Evolutionary conservation across 2,113 vertebrate species (phyloP).

Genomic region (Piprites chloris): DNA sequence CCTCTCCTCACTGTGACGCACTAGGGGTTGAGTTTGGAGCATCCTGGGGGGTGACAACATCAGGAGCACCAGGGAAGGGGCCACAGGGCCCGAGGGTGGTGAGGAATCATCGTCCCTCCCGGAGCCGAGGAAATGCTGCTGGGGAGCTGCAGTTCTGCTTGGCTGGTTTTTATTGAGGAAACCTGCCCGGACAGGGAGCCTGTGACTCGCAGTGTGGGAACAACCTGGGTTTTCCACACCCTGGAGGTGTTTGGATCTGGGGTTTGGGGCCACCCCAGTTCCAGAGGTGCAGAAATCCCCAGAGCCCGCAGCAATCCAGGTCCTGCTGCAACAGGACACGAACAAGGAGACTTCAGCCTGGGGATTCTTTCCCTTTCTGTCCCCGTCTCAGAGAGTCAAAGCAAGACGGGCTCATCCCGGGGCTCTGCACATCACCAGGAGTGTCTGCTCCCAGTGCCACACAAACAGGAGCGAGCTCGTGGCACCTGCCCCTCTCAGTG

Average conservation of each 20-base stretch:
- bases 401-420: neutral
- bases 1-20: neutral
- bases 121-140: neutral
- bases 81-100: accelerated
- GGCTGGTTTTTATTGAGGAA: neutral
- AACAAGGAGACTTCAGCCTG: neutral
- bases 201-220: neutral
- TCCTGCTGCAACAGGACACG: accelerated
- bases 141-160: neutral
- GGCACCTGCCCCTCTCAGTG: neutral
- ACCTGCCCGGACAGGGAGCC: neutral
- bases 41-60: accelerated
- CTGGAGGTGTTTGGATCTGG: neutral
- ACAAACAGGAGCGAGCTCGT: too few species aligned
- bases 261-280: neutral
- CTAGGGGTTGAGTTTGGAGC: neutral
- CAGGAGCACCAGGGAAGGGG: neutral
- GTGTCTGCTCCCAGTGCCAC: neutral
- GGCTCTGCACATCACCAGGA: accelerated
- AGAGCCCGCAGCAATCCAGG: neutral
- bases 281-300: neutral
- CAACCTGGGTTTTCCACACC: neutral
- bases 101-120: neutral
- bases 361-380: too few species aligned
- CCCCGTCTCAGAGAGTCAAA: neutral